A percentile compares a stretch with the other conserved stretches of the same genome.
These are phyloP conservation scores for Numenius phaeopus DNA, from an alignment of 2,797 vertebrate genomes.

Conservation along the genomic window DNA sequence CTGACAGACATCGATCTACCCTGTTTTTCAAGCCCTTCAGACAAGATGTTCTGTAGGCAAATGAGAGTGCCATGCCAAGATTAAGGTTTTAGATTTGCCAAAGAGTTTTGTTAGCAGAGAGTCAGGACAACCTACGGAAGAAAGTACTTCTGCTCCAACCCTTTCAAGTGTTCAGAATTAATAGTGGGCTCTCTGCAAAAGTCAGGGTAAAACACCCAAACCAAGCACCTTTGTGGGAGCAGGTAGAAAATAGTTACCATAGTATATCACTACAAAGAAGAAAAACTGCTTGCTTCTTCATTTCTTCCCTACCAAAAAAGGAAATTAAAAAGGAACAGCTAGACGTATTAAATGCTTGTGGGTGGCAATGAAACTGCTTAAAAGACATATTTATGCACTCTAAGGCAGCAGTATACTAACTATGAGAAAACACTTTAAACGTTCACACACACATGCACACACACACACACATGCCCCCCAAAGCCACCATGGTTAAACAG, in stretches of 20 bases:
- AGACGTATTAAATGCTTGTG: neutral
- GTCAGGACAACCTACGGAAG: neutral
- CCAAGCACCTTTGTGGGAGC: neutral
- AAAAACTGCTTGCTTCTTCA: neutral
- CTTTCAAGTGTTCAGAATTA: neutral
- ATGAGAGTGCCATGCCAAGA: neutral
- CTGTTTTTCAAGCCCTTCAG: neutral
- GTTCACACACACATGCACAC: neutral
- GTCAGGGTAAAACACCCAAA: neutral
- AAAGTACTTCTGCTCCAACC: neutral
- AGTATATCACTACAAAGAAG: fast-evolving
- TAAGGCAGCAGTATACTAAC: neutral
- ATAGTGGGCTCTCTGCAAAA: neutral
- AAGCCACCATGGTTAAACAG: neutral
- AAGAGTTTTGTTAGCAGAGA: neutral
- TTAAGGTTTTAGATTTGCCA: neutral
- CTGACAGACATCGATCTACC: fast-evolving
- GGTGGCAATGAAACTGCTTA: neutral
- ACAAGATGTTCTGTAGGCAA: neutral
- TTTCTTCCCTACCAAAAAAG: neutral
- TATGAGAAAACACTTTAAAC: neutral
- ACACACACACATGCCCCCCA: too few relatives aligned
- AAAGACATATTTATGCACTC: neutral
- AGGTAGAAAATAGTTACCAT: neutral
- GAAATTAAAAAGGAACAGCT: neutral